phyloP scores from a whole-genome alignment of 2,888 invertebrate genomes.

The Julus scandinavius region DNA sequence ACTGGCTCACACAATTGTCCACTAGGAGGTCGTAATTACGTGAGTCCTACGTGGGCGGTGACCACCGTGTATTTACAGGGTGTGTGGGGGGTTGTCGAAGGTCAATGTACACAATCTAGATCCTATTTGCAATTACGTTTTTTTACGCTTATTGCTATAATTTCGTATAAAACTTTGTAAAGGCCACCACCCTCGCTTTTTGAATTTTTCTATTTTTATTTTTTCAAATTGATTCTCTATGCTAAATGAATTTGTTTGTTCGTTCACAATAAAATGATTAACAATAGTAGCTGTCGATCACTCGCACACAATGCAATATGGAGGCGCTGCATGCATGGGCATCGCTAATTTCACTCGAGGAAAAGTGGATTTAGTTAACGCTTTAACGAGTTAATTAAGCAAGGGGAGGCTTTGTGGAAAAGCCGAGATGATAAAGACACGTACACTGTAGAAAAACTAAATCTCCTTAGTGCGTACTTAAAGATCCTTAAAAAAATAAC shows the following conservation, averaged over 20 bases:
- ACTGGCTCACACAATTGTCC: background rate
- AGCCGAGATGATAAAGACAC: slow-evolving; percentile 24
- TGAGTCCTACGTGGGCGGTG: background rate
- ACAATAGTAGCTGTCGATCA: slow-evolving; percentile 22
- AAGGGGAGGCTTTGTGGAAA: slow-evolving; percentile 14
- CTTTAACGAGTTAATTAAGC: slow-evolving; percentile 17
- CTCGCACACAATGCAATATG: background rate
- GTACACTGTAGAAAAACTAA: slow-evolving; percentile 6
- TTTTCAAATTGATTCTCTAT: background rate
- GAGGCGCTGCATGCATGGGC: slow-evolving; percentile 18
- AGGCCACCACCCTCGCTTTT: background rate
- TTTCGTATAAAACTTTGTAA: background rate
- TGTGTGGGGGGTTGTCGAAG: background rate
- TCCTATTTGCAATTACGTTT: background rate
- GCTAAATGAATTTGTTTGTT: slow-evolving; percentile 32
- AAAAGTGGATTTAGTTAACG: slow-evolving; percentile 35
- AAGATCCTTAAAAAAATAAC: background rate
- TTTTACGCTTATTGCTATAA: slow-evolving; percentile 13
- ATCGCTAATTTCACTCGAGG: background rate
- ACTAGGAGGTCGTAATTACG: background rate
- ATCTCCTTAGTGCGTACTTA: background rate
- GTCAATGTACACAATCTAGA: background rate
- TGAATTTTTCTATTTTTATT: background rate
- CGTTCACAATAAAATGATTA: background rate
- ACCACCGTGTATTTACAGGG: background rate